Evolutionary conservation across 2,888 invertebrate species (phyloP).

Genomic region (Blastobasis adustella): DNA sequence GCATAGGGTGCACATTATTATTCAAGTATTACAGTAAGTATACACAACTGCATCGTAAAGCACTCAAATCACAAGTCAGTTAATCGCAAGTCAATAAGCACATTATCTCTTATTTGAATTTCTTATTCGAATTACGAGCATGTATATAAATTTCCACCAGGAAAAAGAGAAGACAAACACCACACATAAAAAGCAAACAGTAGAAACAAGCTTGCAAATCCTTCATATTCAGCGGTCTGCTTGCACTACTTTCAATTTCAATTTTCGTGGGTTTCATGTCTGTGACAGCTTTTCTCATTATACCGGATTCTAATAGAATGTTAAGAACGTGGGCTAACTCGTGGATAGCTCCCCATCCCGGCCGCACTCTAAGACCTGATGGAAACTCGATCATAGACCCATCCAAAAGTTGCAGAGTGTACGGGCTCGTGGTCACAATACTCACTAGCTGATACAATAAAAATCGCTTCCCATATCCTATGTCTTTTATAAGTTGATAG

Average conservation of each 20-base stretch:
- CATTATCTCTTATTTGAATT: too few species aligned
- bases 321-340: constrained; percentile 22
- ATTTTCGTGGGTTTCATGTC: constrained; percentile 10
- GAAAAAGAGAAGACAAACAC: constrained; percentile 1
- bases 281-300: constrained; percentile 20
- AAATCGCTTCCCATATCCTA: constrained; percentile 34
- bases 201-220: constrained; percentile 8
- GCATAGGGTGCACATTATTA: too few species aligned
- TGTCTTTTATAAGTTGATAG: constrained; percentile 18
- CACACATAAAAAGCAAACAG: constrained; percentile 5
- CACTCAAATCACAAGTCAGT: too few species aligned
- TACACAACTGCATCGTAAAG: too few species aligned
- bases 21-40: too few species aligned
- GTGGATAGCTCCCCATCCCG: constrained; percentile 38
- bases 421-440: constrained; percentile 15
- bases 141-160: constrained; percentile 3
- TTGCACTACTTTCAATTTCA: constrained; percentile 5
- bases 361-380: constrained; percentile 33
- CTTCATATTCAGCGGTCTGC: constrained; percentile 23
- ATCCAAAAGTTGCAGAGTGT: constrained; percentile 30
- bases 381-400: constrained; percentile 23
- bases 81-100: too few species aligned
- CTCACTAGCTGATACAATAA: constrained; percentile 26
- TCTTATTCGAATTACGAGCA: too few species aligned
- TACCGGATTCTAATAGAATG: constrained; percentile 32